Base-by-base conservation (phyloP, 2,113 vertebrate species). In the Ailuropoda melanoleuca region DNA sequence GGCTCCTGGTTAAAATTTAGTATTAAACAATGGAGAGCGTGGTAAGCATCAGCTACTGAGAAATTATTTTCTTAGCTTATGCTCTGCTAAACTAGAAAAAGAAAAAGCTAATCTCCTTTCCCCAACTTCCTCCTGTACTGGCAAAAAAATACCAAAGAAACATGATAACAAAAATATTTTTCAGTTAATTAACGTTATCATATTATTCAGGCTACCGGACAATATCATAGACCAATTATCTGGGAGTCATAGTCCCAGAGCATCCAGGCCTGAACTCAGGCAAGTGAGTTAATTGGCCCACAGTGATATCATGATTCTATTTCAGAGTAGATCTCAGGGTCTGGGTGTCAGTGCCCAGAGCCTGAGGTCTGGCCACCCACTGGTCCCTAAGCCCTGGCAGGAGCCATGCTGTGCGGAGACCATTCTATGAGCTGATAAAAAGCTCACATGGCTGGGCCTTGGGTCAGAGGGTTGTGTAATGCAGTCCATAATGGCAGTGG, bases 311-410 rank as follows among this genome's bases (percentile, higher is more conserved):
- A 84, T 75, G 31, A 53, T 93, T 80, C 34, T 74, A 80, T 97
- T 97, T 93, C 74, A 88, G 83, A 91, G 18, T 19, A 70, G 70
- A 95, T 31, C n/a, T 92, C 17, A 21, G 87, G 66, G 80, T 56
- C 56, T 93, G 83, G 31, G 9, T 81, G 58, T 82, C 4, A 0
- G 23, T 95, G 88, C 77, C 92, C 87, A 95, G 77, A 94, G 81
- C 55, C 48, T 97, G 97, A 98, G 96, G 95, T 98, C 97, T 97
- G 96, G 48, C 77, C n/a, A 62, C 93, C 82, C 89, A 91, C 95
- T 60, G 39, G 82, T 88, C 77, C 19, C 68, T 85, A 68, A n/a
- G 53, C 34, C 92, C 62, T 96, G 48, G 88, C 66, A 81, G 62
- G 26, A 89, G 4, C 66, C 81, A 17, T 70, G 72, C 77, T 90